Conservation (phyloP, 2,797 vertebrate species). For the Merluccius polli region DNA sequence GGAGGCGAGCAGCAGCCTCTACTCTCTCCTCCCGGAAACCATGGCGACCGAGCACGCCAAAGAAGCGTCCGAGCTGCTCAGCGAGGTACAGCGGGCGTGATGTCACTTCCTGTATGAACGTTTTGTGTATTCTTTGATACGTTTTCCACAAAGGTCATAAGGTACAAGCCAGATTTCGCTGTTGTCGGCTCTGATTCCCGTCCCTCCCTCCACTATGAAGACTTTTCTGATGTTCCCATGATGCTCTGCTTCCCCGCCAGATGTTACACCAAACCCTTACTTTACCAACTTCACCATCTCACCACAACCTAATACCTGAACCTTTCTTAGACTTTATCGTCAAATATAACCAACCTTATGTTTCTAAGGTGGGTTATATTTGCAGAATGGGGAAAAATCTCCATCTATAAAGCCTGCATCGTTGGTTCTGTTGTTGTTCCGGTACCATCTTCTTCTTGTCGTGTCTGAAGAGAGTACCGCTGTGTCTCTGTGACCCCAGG, state of each 20-base stretch:
- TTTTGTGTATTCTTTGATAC: background rate
- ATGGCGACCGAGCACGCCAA: slow-evolving; percentile 79
- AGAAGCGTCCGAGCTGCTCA: slow-evolving; percentile 64
- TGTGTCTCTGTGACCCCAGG: slow-evolving; percentile 9
- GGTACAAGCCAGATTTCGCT: background rate
- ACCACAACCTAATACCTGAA: background rate
- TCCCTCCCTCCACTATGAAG: background rate
- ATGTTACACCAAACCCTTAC: background rate
- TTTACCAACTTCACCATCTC: background rate
- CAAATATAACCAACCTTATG: background rate
- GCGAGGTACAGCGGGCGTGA: slow-evolving; percentile 41
- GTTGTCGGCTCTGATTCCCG: no score
- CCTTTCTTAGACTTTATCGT: background rate
- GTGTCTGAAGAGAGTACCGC: background rate
- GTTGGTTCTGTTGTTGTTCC: background rate
- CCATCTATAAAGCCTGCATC: background rate
- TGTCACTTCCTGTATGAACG: background rate
- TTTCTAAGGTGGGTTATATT: no score
- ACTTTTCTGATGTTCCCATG: background rate
- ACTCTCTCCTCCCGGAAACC: slow-evolving; percentile 77
- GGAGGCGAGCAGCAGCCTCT: slow-evolving; percentile 52
- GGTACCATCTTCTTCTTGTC: background rate
- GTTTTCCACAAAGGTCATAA: background rate
- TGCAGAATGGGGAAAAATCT: background rate
- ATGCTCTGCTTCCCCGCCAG: no score